phyloP scores from a whole-genome alignment of 2,888 invertebrate species.

The Lithophane ornitopus region DNA sequence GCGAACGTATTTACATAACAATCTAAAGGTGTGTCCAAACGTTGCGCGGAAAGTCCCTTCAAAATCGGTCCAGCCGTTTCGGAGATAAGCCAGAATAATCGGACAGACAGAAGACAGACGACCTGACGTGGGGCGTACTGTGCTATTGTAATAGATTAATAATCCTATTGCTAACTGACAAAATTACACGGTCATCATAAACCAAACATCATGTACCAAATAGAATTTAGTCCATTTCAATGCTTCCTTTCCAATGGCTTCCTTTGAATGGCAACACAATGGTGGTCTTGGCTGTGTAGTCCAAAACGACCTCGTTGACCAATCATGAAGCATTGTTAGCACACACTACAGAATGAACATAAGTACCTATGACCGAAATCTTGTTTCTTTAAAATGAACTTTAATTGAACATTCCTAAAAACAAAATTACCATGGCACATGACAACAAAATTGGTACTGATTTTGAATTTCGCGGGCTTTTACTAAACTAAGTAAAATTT shows the following conservation, averaged over 20 bases:
- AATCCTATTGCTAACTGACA: background rate
- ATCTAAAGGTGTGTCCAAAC: background rate
- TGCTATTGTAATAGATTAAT: background rate
- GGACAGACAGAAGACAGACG: too few species aligned
- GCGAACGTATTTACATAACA: conserved; percentile 28
- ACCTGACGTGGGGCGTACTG: too few species aligned
- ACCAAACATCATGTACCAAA: background rate
- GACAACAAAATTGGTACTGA: too few species aligned
- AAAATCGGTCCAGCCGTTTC: too few species aligned
- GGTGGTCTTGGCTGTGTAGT: conserved; percentile 1
- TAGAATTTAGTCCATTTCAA: conserved; percentile 9
- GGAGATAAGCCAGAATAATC: too few species aligned
- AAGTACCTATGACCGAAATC: background rate
- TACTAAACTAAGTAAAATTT: too few species aligned
- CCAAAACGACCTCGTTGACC: conserved; percentile 29
- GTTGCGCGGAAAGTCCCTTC: too few species aligned
- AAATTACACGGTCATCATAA: background rate
- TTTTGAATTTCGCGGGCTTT: too few species aligned
- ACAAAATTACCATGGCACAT: too few species aligned
- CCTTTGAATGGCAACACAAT: conserved; percentile 29
- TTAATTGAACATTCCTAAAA: too few species aligned
- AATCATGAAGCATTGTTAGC: conserved; percentile 29
- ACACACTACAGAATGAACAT: background rate
- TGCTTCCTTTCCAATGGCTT: conserved; percentile 31
- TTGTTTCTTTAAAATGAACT: background rate